Base-by-base conservation (phyloP, 2,113 vertebrate genomes). In the Takifugu flavidus region DNA sequence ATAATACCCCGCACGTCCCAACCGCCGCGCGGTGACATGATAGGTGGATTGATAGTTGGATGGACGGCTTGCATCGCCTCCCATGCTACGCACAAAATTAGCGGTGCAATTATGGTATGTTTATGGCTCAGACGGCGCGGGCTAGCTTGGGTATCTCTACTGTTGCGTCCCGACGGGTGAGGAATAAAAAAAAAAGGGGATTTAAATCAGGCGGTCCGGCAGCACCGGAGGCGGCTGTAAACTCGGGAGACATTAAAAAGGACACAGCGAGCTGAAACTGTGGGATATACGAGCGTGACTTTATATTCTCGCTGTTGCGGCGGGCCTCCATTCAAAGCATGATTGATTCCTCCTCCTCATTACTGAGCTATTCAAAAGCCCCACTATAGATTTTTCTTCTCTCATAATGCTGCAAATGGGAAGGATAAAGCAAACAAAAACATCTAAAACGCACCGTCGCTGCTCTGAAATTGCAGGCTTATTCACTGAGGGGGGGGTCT, bases 31-130 rank as follows among this genome's bases (percentile, higher is more conserved):
- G 75, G 67, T 53, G 73, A 79, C 73, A 84, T 86, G 84, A 91
- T 87, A 83, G 82, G 81, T 88, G 82, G 87, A 90, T 89, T 90
- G 90, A 91, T 88, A 82, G 86, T 73, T 78, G 80, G 78, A 89
- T 81, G 80, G 83, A 89, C 82, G 29, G 75, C 70, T 42, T 67
- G 66, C 81, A 73, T 83, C 79, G 83, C 72, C 74, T 83, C 89
- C 88, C 87, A 79, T 86, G 76, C 69, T 63, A 12, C 20, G 78
- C 74, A 70, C 80, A 88, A 87, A 89, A 87, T 88, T 83, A 89
- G 87, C 79, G 56, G 46, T 25, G 66, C 78, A 90, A 90, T 91
- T 89, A 90, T 46, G 45, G 45, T 13, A 47, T 66, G 75, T 88
- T 82, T 88, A 82, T 65, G 80, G 85, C 82, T 80, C 59, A 25